phyloP scores from a whole-genome alignment of 2,888 invertebrate species.

The Sisyra nigra region DNA sequence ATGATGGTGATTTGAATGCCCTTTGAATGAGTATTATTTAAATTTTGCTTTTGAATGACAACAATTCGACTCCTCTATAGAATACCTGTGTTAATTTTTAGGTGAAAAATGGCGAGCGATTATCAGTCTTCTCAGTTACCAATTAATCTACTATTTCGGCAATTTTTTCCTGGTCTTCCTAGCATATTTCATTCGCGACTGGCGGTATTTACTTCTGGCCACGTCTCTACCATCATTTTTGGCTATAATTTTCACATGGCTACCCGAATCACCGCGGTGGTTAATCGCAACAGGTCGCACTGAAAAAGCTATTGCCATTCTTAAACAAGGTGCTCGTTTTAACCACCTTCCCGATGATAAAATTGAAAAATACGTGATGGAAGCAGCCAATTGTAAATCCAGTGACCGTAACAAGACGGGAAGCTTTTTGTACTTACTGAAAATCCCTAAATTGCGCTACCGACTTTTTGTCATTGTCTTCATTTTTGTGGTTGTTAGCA shows the following conservation, averaged over 20 bases:
- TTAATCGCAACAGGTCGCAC: conserved; percentile 44
- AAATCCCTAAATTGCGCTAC: too few species aligned
- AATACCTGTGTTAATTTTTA: conserved; percentile 3
- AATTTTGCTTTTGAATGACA: too few species aligned
- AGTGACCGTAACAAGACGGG: too few species aligned
- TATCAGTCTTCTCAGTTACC: conserved; percentile 3
- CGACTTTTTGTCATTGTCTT: too few species aligned
- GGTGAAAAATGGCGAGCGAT: conserved; percentile 5
- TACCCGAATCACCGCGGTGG: conserved; percentile 51
- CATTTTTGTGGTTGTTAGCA: too few species aligned
- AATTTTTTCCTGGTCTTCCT: conserved; percentile 5
- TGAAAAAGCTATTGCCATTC: conserved; percentile 40
- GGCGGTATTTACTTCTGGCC: conserved; percentile 45
- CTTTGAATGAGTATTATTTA: too few species aligned
- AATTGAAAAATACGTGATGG: conserved; percentile 1
- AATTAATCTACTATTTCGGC: conserved; percentile 4
- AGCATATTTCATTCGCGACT: conserved; percentile 35
- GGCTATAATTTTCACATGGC: conserved; percentile 30
- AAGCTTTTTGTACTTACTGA: too few species aligned
- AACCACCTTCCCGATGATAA: conserved; percentile 26
- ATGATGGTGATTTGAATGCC: too few species aligned
- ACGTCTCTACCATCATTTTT: conserved; percentile 44
- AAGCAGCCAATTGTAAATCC: background rate
- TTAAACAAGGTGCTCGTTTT: conserved; percentile 41
- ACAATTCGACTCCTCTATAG: too few species aligned